Base-by-base conservation (phyloP, 1,140 invertebrate species). In the Monochamus saltuarius region DNA sequence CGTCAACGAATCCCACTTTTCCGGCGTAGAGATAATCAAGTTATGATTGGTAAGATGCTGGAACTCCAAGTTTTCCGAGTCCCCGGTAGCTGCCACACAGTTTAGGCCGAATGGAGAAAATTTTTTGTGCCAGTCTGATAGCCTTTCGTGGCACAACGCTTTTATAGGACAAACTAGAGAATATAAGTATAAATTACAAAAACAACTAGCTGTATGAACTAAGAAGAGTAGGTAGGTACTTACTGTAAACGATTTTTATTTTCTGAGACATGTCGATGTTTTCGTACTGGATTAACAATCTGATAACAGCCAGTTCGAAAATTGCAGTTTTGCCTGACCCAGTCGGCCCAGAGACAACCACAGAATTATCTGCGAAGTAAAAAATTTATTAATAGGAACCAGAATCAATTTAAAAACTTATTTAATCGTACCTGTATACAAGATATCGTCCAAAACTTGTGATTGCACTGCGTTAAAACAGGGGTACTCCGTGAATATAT, bases 1-100 rank as follows among this genome's bases (percentile, higher is more conserved):
- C 0, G 89, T 92, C 42, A 92, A 70, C 56, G 86, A 86, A 73
- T 93, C 90, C 89, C 89, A 92, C 78, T 92, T 92, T 76, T 92
- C 90, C 7, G 91, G 90, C 4, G 91, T 94, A 10, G 90, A 91
- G 61, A 91, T 81, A 64, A 93, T 87, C 36, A 93, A 76, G 66
- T 82, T 80, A 45, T 70, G 67, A 65, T 64, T 63, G 49, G 76
- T 72, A 39, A 84, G 60, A 46, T 78, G 75, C 38, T 75, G 75
- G 59, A 85, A 83, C 65, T 89, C 85, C 34, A 85, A 78, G n/a
- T 78, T 68, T 50, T 89, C 84, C 39, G 82, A 84, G 73, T 92
- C 90, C 2, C 90, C 90, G 4, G 90, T 94, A 1, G 91, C 77
- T 74, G 90, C 87, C 40, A 86, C 79, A 63, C 85, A 87, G 8